phyloP scores from a whole-genome alignment of 2,113 vertebrate species.

The Ageneiosus marmoratus region DNA sequence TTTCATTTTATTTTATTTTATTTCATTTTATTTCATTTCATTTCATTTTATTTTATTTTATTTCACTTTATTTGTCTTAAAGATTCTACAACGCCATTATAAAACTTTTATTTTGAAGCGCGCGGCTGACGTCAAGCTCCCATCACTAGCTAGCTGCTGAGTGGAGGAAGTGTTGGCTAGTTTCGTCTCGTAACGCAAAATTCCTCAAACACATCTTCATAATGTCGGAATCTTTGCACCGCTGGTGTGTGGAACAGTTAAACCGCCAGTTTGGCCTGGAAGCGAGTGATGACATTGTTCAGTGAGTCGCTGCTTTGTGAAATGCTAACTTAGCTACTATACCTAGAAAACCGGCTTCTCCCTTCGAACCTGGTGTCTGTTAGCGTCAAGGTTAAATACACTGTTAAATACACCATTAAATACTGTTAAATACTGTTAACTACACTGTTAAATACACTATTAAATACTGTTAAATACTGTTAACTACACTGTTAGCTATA shows the following conservation, averaged over 20 bases:
- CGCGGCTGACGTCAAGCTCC: not conserved
- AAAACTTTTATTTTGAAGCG: slow-evolving; percentile 35
- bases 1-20: too few relatives aligned
- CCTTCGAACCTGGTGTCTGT: not conserved
- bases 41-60: too few relatives aligned
- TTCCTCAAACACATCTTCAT: not conserved
- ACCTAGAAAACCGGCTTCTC: not conserved
- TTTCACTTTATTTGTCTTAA: not conserved
- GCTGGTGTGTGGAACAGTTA: slow-evolving; percentile 84
- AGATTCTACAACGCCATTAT: not conserved
- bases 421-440: not conserved
- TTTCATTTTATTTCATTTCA: too few relatives aligned
- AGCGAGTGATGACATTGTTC: slow-evolving; percentile 87
- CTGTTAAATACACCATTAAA: too few relatives aligned
- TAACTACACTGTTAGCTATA: not conserved
- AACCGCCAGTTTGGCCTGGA: slow-evolving; percentile 82
- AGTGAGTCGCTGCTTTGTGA: slow-evolving; percentile 71
- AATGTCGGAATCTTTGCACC: slow-evolving; percentile 70
- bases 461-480: too few relatives aligned
- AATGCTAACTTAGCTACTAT: not conserved
- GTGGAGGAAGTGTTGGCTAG: not conserved
- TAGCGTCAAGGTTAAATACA: not conserved
- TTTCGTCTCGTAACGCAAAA: not conserved
- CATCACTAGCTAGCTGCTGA: not conserved
- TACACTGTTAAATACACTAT: not conserved